These are phyloP conservation scores for Recurvirostra avosetta DNA, from an alignment of 2,113 vertebrate species.

Conservation along the genomic window DNA sequence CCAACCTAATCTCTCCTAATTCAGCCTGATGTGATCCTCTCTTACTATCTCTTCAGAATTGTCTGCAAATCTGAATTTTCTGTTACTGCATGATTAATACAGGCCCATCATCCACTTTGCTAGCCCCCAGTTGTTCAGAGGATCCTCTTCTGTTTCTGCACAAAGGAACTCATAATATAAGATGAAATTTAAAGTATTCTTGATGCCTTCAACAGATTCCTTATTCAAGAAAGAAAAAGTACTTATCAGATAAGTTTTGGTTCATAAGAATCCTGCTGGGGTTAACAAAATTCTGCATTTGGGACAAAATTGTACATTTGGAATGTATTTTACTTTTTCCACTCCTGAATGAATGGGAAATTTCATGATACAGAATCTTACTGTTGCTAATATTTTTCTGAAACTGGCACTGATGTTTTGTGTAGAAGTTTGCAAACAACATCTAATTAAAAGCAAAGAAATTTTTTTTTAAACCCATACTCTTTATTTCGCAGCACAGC, in stretches of 20 bases:
- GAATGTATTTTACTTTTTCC: not conserved
- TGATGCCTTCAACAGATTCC: not conserved
- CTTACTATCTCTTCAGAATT: not conserved
- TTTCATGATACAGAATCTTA: not conserved
- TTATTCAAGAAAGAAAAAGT: not conserved
- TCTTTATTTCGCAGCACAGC: not conserved
- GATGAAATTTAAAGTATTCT: not conserved
- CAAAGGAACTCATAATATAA: not conserved
- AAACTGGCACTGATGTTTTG: not conserved
- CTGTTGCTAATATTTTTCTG: not conserved
- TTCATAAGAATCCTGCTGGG: not conserved
- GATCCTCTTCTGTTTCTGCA: not conserved
- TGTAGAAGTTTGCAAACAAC: not conserved
- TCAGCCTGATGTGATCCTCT: not conserved
- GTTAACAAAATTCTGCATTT: not conserved
- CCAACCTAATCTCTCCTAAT: not conserved
- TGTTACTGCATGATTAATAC: not conserved
- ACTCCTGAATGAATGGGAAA: not conserved
- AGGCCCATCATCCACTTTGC: not conserved
- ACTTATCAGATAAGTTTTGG: not conserved
- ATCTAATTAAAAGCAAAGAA: not conserved
- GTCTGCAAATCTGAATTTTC: not conserved
- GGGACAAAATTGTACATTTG: not conserved
- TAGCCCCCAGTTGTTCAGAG: fast-evolving
- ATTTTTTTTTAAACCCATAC: not conserved